Base-by-base conservation (phyloP, 1,140 invertebrate genomes). In the Ditylenchus dipsaci region DNA sequence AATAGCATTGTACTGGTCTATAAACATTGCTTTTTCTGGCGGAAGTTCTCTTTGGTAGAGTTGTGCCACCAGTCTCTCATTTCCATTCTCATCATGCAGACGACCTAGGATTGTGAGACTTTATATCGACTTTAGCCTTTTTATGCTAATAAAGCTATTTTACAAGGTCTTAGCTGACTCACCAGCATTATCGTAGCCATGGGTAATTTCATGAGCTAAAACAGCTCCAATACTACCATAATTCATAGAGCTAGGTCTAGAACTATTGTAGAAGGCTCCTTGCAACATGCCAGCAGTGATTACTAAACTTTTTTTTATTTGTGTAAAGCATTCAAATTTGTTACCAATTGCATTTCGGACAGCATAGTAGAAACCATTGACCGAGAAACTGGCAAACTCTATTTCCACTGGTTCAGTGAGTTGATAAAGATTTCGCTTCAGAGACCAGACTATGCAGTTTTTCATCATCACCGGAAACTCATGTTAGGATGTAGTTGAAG, bases 101-200 rank as follows among this genome's bases (percentile, higher is more conserved):
- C 73, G 49, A 83, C 85, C 86, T 81, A 91, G 89, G 82, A 64
- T 21, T 7, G 15, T 5, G 15, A 21, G 49, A 15, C n/a, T 7
- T 53, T 21, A 1, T 7, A 45, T 67, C n/a, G n/a, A n/a, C n/a
- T n/a, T n/a, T n/a, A 45, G 1, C 3, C 11, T 68, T 71, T 1
- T 61, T 7, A 13, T 7, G n/a, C 3, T 61, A n/a, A 5, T n/a
- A 61, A 5, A 13, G 21, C 11, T 26, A 26, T 59, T 59, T 11
- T 59, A 13, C 57, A 11, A 59, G n/a, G n/a, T n/a, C n/a, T n/a
- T n/a, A n/a, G n/a, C n/a, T n/a, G n/a, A 53, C n/a, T 53, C 23
- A 53, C 75, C 74, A 30, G 76, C 33, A 53, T 85, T 91, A 84
- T 94, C 92, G 81, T 94, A 94, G 13, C 90, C 91, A 81, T 95